Base-by-base conservation (phyloP, 2,797 vertebrate species). In the Urosaurus nigricauda region DNA sequence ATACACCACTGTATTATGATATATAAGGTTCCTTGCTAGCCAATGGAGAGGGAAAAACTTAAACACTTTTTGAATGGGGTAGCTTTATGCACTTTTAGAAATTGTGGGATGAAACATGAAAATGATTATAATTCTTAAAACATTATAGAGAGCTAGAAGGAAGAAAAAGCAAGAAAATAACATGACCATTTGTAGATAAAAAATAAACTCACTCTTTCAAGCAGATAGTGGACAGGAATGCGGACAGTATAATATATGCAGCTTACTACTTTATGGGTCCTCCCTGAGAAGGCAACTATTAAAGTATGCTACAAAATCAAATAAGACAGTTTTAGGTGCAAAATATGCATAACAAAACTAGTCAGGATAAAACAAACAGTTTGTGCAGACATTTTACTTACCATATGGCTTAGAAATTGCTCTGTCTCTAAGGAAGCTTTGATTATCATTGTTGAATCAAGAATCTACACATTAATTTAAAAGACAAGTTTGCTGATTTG, bases 1-100 rank as follows among this genome's bases (percentile, higher is more conserved):
- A 84, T 68, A 40, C 63, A 70, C 79, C 29, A 79, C 47, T 68
- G 24, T 53, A 68, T 88, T 84, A n/a, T 65, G 32, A 87, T n/a
- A 60, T 70, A 81, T 65, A 37, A 68, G 21, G 5, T 84, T 84
- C 60, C 75, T 84, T 51, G 43, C 43, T 70, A 68, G 58, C n/a
- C 16, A 60, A 26, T 63, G 53, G 17, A 17, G 40, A 17, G 21
- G 40, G 5, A 21, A 29, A 85, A 77, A 37, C 53, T 32, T 53
- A 37, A 8, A 40, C 24, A 70, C 37, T 17, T 58, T 70, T 70
- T 56, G 47, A 79, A 21, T 17, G 35, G 32, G 24, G n/a, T 32
- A 16, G 56, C 60, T n/a, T 40, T 75, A 65, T 51, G 81, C 17
- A 63, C 32, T 74, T 73, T 24, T 5, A 32, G 24, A 43, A 82